Conservation (phyloP, 92 coral and sea anemone genomes). For the Meandrina meandrites region DNA sequence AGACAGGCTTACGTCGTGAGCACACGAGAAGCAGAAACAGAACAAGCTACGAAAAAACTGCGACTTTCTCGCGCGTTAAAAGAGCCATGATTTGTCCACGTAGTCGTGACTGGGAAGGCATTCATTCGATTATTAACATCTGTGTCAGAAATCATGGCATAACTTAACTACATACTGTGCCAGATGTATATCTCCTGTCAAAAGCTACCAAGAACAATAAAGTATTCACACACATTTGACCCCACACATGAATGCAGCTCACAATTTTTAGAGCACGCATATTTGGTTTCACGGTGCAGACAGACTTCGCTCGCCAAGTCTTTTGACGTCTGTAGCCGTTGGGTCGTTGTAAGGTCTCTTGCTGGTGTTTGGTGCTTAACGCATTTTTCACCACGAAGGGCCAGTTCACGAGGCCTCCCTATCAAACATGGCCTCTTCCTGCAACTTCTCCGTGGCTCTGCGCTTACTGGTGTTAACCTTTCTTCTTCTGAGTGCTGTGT, state of each 20-base stretch:
- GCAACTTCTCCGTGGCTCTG: slow-evolving; percentile 7
- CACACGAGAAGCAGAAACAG: not conserved
- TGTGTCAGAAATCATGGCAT: not conserved
- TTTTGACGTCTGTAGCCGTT: not conserved
- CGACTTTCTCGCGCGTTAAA: not conserved
- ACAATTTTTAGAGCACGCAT: slow-evolving; percentile 19
- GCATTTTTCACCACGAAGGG: slow-evolving; percentile 21
- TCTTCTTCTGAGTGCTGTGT: slow-evolving; percentile 12
- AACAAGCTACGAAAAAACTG: not conserved
- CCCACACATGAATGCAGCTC: not conserved
- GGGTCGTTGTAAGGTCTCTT: slow-evolving; percentile 12
- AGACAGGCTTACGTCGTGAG: not conserved
- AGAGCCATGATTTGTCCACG: not conserved
- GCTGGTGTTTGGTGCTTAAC: slow-evolving; percentile 19
- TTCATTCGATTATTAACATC: not conserved
- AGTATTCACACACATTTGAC: slow-evolving; percentile 21
- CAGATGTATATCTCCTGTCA: not conserved
- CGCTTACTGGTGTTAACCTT: not conserved
- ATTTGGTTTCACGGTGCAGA: slow-evolving; percentile 9
- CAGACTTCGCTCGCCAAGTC: slow-evolving; percentile 9
- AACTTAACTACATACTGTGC: not conserved
- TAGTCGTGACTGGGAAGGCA: not conserved
- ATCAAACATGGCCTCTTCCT: slow-evolving; percentile 8
- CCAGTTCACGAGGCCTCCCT: not conserved
- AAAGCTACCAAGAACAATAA: slow-evolving; percentile 27